Percentiles rank a stretch among this genome's conserved stretches.
These are phyloP conservation scores for Malacoraja senta DNA, from an alignment of 2,797 vertebrate genomes.

Conservation along the genomic window DNA sequence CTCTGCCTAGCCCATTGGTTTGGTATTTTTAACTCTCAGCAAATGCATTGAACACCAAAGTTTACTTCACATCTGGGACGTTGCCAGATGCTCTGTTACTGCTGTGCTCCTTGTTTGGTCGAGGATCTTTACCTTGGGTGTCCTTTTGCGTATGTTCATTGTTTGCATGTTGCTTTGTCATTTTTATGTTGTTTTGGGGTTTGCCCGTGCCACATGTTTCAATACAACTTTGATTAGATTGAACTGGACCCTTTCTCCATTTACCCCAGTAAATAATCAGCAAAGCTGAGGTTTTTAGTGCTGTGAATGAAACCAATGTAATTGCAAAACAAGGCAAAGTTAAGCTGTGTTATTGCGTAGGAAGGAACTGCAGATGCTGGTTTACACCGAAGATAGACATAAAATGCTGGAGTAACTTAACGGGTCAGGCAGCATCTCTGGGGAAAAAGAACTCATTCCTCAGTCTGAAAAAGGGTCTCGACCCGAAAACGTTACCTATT, in stretches of 20 bases:
- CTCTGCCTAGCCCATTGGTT: not conserved
- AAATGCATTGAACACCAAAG: too few relatives aligned
- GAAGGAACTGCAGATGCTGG: too few relatives aligned
- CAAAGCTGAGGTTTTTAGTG: not conserved
- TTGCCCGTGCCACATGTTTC: not conserved
- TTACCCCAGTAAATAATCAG: not conserved
- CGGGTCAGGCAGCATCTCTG: too few relatives aligned
- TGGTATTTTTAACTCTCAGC: not conserved
- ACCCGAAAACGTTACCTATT: too few relatives aligned
- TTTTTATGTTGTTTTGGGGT: not conserved
- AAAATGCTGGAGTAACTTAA: too few relatives aligned
- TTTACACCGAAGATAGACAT: too few relatives aligned
- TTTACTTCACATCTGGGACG: not conserved
- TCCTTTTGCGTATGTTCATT: not conserved
- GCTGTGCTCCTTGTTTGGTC: not conserved
- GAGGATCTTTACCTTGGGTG: not conserved
- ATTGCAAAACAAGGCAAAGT: not conserved
- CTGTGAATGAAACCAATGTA: not conserved
- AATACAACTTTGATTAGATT: not conserved
- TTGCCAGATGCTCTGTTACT: not conserved
- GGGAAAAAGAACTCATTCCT: too few relatives aligned
- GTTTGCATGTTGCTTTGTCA: not conserved
- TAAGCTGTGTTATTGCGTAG: not conserved
- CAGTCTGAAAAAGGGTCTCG: too few relatives aligned
- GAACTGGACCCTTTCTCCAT: not conserved